A percentile compares a stretch with the other conserved stretches of the same genome.
phyloP scores from a whole-genome alignment of 2,797 vertebrate species.

The Cirrhinus molitorella region DNA sequence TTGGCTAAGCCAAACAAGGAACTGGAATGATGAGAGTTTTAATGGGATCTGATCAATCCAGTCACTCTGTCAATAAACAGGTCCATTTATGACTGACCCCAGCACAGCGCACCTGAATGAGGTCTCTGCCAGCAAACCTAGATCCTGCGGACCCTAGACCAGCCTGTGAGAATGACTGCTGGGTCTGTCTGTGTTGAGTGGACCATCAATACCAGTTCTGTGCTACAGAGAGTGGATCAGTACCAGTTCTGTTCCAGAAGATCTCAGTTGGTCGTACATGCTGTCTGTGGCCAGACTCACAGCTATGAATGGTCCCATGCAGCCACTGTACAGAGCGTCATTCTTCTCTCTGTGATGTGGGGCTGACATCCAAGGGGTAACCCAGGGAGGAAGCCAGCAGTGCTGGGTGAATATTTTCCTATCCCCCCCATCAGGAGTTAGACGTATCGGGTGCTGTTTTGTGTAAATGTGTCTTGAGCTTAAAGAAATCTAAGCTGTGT shows the following conservation, averaged over 20 bases:
- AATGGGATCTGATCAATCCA: constrained; percentile 35
- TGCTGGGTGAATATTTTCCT: constrained; percentile 79
- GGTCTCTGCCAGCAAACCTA: constrained; percentile 33
- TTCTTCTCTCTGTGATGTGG: constrained; percentile 79
- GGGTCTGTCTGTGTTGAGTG: constrained; percentile 46
- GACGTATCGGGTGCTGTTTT: constrained; percentile 82
- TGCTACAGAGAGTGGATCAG: constrained; percentile 69
- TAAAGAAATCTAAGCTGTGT: constrained; percentile 75
- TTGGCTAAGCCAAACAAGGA: constrained; percentile 28
- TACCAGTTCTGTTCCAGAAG: constrained; percentile 76
- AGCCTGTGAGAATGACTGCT: constrained; percentile 39
- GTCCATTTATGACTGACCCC: constrained; percentile 26
- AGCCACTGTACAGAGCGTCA: constrained; percentile 79
- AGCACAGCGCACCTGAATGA: constrained; percentile 15
- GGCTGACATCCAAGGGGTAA: constrained; percentile 79
- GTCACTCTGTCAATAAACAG: constrained; percentile 47
- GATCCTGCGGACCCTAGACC: constrained; percentile 39
- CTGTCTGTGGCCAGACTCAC: constrained; percentile 69
- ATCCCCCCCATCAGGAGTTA: constrained; percentile 76
- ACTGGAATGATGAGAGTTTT: constrained; percentile 41
- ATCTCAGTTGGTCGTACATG: constrained; percentile 67
- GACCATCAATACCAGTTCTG: constrained; percentile 77
- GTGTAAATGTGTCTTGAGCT: constrained; percentile 79
- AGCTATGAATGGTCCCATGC: constrained; percentile 81
- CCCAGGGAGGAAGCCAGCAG: constrained; percentile 70